Conservation (phyloP, 2,797 vertebrate species). For the Rhinophrynus dorsalis region DNA sequence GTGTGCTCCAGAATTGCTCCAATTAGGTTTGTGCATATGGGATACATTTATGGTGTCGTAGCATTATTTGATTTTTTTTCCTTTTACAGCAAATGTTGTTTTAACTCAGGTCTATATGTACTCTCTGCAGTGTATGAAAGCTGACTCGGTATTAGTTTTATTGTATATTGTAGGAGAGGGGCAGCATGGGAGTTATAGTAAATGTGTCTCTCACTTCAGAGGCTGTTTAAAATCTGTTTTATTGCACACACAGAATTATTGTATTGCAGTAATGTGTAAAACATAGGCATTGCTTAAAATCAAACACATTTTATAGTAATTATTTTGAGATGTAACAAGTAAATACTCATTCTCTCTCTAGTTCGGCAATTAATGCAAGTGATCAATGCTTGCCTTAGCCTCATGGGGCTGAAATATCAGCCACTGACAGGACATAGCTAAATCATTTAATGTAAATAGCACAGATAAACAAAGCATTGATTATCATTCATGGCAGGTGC, state of each 20-base stretch:
- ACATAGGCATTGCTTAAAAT: neutral
- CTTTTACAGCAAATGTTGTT: too few species aligned
- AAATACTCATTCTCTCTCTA: neutral
- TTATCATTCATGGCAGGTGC: slow-evolving; percentile 1
- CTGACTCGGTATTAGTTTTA: too few species aligned
- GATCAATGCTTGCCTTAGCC: neutral
- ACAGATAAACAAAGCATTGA: slow-evolving; percentile 10
- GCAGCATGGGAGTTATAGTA: neutral
- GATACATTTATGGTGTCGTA: too few species aligned
- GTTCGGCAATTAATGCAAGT: neutral
- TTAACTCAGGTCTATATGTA: too few species aligned
- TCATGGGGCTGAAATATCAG: neutral
- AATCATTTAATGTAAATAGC: slow-evolving; percentile 24
- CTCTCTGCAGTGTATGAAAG: too few species aligned
- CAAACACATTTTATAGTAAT: slow-evolving; percentile 11
- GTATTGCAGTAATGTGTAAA: neutral
- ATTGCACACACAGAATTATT: neutral
- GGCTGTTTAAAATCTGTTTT: neutral
- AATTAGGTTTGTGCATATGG: too few species aligned
- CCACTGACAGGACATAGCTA: slow-evolving; percentile 2
- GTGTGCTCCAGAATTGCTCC: too few species aligned
- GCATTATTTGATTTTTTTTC: too few species aligned
- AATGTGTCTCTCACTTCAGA: neutral
- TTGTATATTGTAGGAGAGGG: neutral
- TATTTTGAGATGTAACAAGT: neutral